These are phyloP conservation scores for Psittacara wagleri DNA, from an alignment of 2,113 vertebrate species.

Conservation along the genomic window DNA sequence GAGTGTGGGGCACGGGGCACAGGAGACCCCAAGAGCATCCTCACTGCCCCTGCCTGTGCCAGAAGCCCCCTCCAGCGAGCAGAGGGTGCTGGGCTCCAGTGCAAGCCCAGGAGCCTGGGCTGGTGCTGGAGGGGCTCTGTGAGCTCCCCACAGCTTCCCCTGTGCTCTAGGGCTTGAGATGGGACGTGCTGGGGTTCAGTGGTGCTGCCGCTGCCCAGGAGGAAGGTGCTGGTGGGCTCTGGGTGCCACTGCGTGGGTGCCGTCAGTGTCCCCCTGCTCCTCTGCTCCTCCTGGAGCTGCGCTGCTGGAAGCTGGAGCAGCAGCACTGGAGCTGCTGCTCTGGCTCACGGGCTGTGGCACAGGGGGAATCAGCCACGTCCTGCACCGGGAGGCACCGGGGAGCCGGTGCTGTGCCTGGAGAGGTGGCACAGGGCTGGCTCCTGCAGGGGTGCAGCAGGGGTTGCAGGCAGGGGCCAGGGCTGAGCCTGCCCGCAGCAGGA, in stretches of 20 bases:
- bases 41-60: neutral
- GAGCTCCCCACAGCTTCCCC: accelerated
- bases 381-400: no score
- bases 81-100: neutral
- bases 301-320: neutral
- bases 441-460: neutral
- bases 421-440: neutral
- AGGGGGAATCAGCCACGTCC: neutral
- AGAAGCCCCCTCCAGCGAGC: neutral
- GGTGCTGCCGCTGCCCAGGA: neutral
- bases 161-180: accelerated
- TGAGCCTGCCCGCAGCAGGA: neutral
- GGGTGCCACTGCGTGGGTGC: neutral
- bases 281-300: neutral
- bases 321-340: neutral
- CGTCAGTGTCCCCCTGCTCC: neutral
- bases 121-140: neutral
- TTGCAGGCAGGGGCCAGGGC: neutral
- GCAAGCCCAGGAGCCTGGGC: neutral
- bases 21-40: neutral
- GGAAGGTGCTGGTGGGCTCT: neutral
- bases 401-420: neutral
- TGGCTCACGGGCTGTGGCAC: neutral
- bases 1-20: accelerated
- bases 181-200: neutral